A percentile compares a stretch with the other conserved stretches of the same genome.
phyloP scores from a whole-genome alignment of 2,797 vertebrate species.

The Cichlasoma orientale region DNA sequence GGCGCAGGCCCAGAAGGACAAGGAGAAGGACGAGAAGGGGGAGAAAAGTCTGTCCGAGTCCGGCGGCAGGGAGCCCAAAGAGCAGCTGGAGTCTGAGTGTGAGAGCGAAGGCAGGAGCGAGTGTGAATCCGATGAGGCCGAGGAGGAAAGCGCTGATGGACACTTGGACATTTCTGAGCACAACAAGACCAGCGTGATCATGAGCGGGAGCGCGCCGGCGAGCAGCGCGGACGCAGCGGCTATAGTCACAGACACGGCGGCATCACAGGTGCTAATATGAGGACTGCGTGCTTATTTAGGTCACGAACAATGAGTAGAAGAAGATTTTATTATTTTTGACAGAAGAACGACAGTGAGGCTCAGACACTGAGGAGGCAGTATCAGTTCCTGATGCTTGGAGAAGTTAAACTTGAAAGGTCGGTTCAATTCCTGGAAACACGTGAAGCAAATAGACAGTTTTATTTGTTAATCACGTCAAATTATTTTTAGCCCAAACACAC shows the following conservation, averaged over 20 bases:
- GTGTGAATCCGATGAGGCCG: conserved; percentile 88
- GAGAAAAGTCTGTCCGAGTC: conserved; percentile 74
- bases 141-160: conserved; percentile 75
- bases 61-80: conserved; percentile 76
- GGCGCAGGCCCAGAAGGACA: conserved; percentile 96
- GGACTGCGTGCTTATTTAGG: background rate
- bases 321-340: conserved; percentile 3
- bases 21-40: conserved; percentile 86
- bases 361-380: conserved; percentile 12
- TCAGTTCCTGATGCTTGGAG: background rate
- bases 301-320: conserved; percentile 9
- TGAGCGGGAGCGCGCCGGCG: conserved; percentile 69
- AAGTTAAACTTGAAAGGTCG: conserved; percentile 5
- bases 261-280: conserved; percentile 74
- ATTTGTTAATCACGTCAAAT: background rate
- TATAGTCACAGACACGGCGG: conserved; percentile 61
- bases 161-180: conserved; percentile 81
- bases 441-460: conserved; percentile 8
- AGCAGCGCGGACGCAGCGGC: conserved; percentile 55
- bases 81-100: conserved; percentile 85
- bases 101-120: conserved; percentile 91
- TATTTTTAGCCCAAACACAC: background rate
- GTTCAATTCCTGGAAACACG: conserved; percentile 29
- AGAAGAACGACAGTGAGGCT: conserved; percentile 39
- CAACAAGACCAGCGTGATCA: conserved; percentile 85